Evolutionary conservation across 2,888 invertebrate species (phyloP), one percentile per base, ranked within the genome.

Genomic region (Xestia rhomboidea): DNA sequence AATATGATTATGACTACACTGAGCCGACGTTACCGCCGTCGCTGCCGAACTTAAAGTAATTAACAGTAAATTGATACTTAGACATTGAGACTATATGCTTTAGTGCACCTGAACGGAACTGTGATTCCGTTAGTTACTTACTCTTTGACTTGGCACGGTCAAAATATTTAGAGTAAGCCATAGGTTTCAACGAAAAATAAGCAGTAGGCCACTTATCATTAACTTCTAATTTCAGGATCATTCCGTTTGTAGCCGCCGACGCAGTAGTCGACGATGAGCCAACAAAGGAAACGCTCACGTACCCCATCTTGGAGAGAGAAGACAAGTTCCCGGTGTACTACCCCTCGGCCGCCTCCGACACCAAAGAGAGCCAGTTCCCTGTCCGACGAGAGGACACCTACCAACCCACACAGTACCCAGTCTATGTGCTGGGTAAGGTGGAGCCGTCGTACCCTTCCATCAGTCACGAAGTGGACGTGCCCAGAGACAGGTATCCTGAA

Each of bases 211-310:
- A 67, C 11, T 44, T 24, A 54, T 30, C 0, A 11, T 27, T 54
- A 0, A 41, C 46, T 38, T 60, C 24, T 66, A 11, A 72, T 97
- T 97, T 68, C 94, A 98, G 98, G 92, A 99, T 99, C 72, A 98
- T 99, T 88, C 98, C 98, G 13, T 99, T 99, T 93, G 97, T 98
- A 81, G 98, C 98, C 49, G 98, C 98, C 8, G 99, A 99, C 92
- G 99, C 99, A 2, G 97, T 98, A 24, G 97, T 98, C 30, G 97
- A 97, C 82, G 97, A 97, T 81, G 97, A 97, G 73, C 87, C 92
- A 1, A 84, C 93, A 13, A 96, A 97, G 85, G 94, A 95, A 67
- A 90, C 92, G 15, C 84, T 92, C 18, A 90, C 93, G 6, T 96
- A 95, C 77, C 93, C 95, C 0, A 89, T 92, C 1, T 70, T 94